Evolutionary conservation across 2,113 vertebrate species (phyloP), one percentile per base, ranked within the genome.

Genomic region (Penelope pileata): DNA sequence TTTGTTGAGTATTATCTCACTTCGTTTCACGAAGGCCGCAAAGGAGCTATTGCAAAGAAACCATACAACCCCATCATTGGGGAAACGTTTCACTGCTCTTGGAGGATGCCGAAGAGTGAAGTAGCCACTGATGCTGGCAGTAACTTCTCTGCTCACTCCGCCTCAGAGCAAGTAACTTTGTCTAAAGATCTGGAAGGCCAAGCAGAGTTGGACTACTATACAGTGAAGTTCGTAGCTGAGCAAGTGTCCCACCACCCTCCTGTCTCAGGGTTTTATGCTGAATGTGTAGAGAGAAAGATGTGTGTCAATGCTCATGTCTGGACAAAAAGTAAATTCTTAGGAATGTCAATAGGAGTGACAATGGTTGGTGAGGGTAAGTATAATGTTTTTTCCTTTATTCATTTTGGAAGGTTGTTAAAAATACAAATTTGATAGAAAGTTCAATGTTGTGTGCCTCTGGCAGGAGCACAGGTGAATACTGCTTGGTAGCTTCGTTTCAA

Each of bases 271-370:
- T 99, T 99, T 98, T 99, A 99, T 13, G 99, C 99, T 4, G 99
- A 99, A 94, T 99, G 99, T 93, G 98, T 96, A 29, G 99, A 99
- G 95, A 98, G 97, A 93, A 98, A 97, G 90, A 99, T 99, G 98
- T 99, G 99, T 59, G 99, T 99, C 77, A 99, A 99, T 86, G 99
- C 99, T 1, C 99, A 99, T 0, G 98, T 99, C 88, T 99, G 99
- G 99, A 99, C 99, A 96, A 99, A 99, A 97, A 99, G 99, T 98
- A 99, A 99, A 98, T 99, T 99, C 97, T 98, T 99, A 98, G 99
- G 99, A 59, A 99, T 99, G 99, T 99, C 99, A 6, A 99, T 99
- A 83, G 99, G 99, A 1, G 99, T 99, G 47, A 99, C 99, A 3
- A 99, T 99, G 99, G 97, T 99, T 43, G 99, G 99, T 23, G 99